phyloP scores from a whole-genome alignment of 2,888 invertebrate genomes.

The Scelioninae gen. 1 region DNA sequence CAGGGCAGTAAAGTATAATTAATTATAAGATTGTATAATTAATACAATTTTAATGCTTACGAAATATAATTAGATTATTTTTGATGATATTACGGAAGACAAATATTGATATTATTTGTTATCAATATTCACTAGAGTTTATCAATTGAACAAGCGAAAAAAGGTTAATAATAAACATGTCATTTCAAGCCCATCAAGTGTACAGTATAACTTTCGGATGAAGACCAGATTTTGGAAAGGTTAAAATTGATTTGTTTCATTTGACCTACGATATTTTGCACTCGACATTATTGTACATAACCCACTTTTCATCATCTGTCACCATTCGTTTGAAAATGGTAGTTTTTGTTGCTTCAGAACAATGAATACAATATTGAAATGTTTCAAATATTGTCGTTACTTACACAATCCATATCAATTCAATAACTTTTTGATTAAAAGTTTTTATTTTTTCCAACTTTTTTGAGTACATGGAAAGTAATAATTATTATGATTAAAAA shows the following conservation, averaged over 20 bases:
- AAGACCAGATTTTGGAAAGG: slow-evolving; percentile 28
- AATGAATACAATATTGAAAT: slow-evolving; percentile 53
- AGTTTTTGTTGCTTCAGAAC: slow-evolving; percentile 47
- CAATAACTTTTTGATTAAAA: slow-evolving; percentile 11
- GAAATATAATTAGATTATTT: no score
- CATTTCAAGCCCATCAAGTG: slow-evolving; percentile 14
- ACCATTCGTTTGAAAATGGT: slow-evolving; percentile 42
- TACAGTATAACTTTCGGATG: slow-evolving; percentile 32
- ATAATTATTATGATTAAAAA: no score
- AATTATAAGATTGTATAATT: no score
- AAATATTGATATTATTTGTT: no score
- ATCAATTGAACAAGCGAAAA: no score
- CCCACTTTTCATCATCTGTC: slow-evolving; percentile 60
- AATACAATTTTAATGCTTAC: no score
- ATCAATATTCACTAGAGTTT: no score
- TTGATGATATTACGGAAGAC: no score
- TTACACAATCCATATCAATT: not conserved
- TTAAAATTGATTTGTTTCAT: slow-evolving; percentile 56
- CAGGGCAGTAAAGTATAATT: no score
- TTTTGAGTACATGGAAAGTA: not conserved
- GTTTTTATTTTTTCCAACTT: not conserved
- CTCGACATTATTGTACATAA: slow-evolving; percentile 56
- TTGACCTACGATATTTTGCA: slow-evolving; percentile 51
- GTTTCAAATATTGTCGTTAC: slow-evolving; percentile 26
- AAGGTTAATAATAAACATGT: slow-evolving; percentile 19